Percentiles rank a stretch among this genome's conserved stretches.
phyloP scores from a whole-genome alignment of 2,113 vertebrate genomes.

The Machaerirhynchus nigripectus region DNA sequence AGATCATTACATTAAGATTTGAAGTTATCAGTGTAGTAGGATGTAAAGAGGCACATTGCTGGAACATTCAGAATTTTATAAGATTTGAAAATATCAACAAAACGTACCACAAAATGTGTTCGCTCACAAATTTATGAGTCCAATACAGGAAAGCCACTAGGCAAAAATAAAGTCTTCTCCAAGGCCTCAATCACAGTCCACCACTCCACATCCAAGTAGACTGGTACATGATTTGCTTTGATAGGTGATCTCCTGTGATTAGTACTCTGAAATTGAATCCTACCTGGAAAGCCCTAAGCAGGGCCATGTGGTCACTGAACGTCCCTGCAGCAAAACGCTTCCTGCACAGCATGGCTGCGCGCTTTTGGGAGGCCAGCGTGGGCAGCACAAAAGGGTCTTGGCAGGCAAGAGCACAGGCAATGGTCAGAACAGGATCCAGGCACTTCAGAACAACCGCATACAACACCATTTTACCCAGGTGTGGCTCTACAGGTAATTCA shows the following conservation, averaged over 20 bases:
- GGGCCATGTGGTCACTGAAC: slow-evolving; percentile 95
- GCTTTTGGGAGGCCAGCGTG: slow-evolving; percentile 82
- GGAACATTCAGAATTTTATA: not conserved
- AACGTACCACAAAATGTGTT: not conserved
- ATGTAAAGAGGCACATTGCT: not conserved
- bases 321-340: slow-evolving; percentile 84
- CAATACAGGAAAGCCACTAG: not conserved
- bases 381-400: slow-evolving; percentile 92
- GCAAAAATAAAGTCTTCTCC: not conserved
- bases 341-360: slow-evolving; percentile 83
- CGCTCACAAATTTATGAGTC: not conserved
- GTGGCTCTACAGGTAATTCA: slow-evolving; percentile 91
- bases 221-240: not conserved
- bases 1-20: not conserved
- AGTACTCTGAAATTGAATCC: not conserved
- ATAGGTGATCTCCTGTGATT: not conserved
- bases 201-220: not conserved
- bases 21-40: not conserved
- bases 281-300: slow-evolving; percentile 96
- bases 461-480: slow-evolving; percentile 97
- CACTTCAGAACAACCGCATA: slow-evolving; percentile 91
- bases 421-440: slow-evolving; percentile 94
- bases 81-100: not conserved
- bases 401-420: slow-evolving; percentile 90
- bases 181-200: not conserved